Conservation (phyloP, 92 coral and sea anemone species). For the Heteractis magnifica region DNA sequence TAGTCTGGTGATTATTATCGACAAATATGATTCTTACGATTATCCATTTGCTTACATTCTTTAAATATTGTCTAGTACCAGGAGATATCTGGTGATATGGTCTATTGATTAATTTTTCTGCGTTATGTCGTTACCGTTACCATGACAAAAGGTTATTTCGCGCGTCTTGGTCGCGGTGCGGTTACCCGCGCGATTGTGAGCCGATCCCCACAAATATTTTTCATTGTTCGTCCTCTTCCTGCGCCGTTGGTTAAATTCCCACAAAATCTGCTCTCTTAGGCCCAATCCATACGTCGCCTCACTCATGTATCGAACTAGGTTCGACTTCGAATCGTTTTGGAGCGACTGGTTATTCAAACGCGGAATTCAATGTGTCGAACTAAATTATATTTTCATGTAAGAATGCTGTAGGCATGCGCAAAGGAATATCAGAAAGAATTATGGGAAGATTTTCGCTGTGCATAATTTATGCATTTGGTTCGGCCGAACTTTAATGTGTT, state of each 20-base stretch:
- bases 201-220: not conserved
- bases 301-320: no score
- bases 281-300: no score
- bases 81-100: not conserved
- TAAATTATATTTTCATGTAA: no score
- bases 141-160: not conserved
- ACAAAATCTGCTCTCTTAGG: not conserved
- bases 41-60: not conserved
- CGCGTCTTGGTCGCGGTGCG: not conserved
- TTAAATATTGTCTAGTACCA: not conserved
- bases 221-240: not conserved
- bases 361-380: no score
- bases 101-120: not conserved
- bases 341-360: no score
- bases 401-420: no score
- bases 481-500: no score
- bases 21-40: not conserved
- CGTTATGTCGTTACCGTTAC: not conserved
- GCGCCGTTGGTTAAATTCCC: not conserved
- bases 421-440: no score
- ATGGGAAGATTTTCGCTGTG: no score
- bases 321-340: no score
- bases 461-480: no score
- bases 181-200: not conserved
- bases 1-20: constrained; percentile 4